Base-by-base conservation (phyloP, 2,797 vertebrate species). In the Chelmon rostratus region DNA sequence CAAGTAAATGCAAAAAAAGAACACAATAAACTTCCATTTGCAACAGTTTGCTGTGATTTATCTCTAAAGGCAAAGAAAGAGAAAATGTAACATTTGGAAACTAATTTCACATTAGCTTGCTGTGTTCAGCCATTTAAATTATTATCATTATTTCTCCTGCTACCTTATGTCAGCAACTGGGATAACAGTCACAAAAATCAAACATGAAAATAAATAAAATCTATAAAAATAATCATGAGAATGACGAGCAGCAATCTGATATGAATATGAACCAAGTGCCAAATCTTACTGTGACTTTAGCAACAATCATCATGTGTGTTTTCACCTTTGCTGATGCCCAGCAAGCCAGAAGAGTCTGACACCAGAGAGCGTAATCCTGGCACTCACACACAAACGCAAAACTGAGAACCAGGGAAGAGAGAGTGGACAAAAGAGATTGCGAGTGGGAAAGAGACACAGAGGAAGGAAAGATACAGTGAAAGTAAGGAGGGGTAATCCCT, bases 401-500 rank as follows among this genome's bases (percentile, higher is more conserved):
- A 78, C 82, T 81, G 16, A 70, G 59, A 76, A 38, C 79, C 35
- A 82, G 59, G 69, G 78, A 76, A 85, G 50, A 64, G 65, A 64
- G 65, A 71, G 21, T 73, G 57, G 68, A 72, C 42, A 71, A 87
- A 77, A 69, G 61, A 73, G 44, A 75, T 21, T 7, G 47, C 49
- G 25, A 68, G 63, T 50, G 44, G 53, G 46, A 79, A 56, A 47
- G n/a, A 73, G 68, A 79, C 46, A 68, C 56, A 13, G 37, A 44
- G 54, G n/a, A 37, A 49, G 23, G 61, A 84, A 44, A 53, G 23
- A 57, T 54, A 56, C n/a, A 89, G 79, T 85, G 84, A 91, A 88
- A 88, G 87, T 89, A 64, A 85, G 56, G 38, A 68, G 54, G 64
- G 71, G 15, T 89, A 88, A 91, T 90, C 84, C 75, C 47, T 47